Evolutionary conservation across 2,797 vertebrate species (phyloP).

Genomic region (Chaunax sp.): DNA sequence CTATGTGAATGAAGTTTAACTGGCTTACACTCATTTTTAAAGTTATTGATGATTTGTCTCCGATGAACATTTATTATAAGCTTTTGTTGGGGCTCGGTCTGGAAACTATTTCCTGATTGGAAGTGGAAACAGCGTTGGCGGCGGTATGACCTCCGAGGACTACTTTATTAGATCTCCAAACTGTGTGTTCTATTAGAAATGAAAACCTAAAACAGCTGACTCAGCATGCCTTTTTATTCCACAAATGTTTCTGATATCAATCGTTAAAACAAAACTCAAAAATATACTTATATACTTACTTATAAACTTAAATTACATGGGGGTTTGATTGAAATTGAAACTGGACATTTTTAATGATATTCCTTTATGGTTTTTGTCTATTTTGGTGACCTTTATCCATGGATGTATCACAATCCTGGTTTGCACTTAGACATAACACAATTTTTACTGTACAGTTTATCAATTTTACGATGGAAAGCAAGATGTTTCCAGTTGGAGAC

Average conservation of each 20-base stretch:
- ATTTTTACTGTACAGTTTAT: constrained; percentile 41
- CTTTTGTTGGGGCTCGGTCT: no score
- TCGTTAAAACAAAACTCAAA: no score
- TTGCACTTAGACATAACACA: constrained; percentile 43
- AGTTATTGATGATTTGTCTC: no score
- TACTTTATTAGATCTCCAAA: no score
- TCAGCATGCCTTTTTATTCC: constrained; percentile 1
- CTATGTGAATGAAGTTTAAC: no score
- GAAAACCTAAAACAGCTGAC: constrained; percentile 14
- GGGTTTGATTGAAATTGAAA: constrained; percentile 34
- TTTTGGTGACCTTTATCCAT: constrained; percentile 50
- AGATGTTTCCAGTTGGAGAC: constrained; percentile 66
- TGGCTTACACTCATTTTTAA: no score
- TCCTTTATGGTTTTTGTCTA: constrained; percentile 39
- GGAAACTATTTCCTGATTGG: no score
- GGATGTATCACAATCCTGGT: constrained; percentile 31
- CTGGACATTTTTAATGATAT: constrained; percentile 32
- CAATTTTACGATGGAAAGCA: constrained; percentile 53
- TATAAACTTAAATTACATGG: constrained; percentile 25
- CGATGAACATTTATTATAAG: no score
- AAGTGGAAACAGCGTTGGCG: no score
- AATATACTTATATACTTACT: no score
- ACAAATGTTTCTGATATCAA: no score
- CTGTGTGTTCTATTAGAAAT: neutral
- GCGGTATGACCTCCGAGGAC: no score